These are phyloP conservation scores for Nipponia nippon DNA, from an alignment of 2,113 vertebrate genomes.

Conservation along the genomic window DNA sequence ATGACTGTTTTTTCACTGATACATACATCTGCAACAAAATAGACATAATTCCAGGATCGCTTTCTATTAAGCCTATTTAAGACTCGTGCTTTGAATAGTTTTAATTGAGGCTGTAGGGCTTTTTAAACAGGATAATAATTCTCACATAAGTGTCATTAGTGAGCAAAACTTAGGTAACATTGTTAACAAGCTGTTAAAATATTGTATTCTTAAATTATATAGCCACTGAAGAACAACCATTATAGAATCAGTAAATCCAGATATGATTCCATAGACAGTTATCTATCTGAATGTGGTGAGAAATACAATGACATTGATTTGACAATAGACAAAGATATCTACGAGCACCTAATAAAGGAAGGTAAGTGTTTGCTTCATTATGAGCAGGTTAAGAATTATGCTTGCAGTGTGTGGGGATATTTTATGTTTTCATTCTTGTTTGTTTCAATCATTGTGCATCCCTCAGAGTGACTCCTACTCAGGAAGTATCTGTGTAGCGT, in stretches of 20 bases:
- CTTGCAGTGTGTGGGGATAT: slow-evolving; percentile 37
- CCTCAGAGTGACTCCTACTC: not conserved
- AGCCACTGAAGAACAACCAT: slow-evolving; percentile 93
- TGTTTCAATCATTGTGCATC: not conserved
- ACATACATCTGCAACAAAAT: not conserved
- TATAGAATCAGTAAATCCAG: slow-evolving; percentile 97
- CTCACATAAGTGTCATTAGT: slow-evolving; percentile 45
- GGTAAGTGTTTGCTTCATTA: slow-evolving; percentile 73
- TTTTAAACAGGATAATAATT: slow-evolving; percentile 43
- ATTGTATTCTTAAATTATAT: slow-evolving; percentile 68
- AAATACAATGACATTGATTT: slow-evolving; percentile 98
- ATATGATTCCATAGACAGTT: slow-evolving; percentile 98
- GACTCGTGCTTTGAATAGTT: not conserved
- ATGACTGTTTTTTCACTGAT: not conserved
- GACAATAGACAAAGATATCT: slow-evolving; percentile 92
- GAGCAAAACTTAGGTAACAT: slow-evolving; percentile 47
- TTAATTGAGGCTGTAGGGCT: not conserved
- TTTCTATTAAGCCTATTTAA: slow-evolving; percentile 1
- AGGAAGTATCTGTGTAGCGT: not conserved
- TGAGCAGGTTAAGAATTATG: slow-evolving; percentile 14
- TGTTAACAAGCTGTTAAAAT: slow-evolving; percentile 64
- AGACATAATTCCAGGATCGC: not conserved
- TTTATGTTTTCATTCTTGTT: not conserved
- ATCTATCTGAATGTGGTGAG: slow-evolving; percentile 92
- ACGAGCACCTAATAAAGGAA: slow-evolving; percentile 87